Conservation (phyloP, 2,113 vertebrate genomes). For the Phalacrocorax brasilianus region DNA sequence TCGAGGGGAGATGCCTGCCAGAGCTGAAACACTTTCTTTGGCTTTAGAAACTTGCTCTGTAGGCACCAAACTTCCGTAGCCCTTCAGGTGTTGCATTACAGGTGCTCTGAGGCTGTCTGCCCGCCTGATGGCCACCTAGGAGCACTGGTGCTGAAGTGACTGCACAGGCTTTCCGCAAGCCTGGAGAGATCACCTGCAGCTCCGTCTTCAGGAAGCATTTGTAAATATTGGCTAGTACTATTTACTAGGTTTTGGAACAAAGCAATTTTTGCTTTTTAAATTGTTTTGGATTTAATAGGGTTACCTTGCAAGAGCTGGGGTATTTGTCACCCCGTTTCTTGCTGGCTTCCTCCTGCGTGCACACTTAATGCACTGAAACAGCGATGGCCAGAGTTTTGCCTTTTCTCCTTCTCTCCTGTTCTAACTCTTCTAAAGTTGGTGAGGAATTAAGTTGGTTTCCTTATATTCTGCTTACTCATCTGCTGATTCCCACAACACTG, state of each 20-base stretch:
- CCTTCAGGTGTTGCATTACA: neutral
- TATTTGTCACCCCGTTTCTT: neutral
- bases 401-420: neutral
- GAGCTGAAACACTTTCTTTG: neutral
- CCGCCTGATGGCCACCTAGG: constrained; percentile 20
- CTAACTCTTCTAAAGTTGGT: neutral
- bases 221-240: accelerated
- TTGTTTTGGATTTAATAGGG: neutral
- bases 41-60: neutral
- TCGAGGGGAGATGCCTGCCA: neutral
- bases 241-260: neutral
- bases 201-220: neutral
- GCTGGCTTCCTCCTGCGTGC: neutral
- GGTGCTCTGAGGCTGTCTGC: constrained; percentile 18
- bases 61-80: accelerated
- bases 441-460: neutral
- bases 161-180: neutral
- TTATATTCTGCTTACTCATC: neutral
- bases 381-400: neutral
- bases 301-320: neutral
- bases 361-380: neutral
- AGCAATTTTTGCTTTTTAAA: neutral
- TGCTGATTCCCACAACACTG: neutral
- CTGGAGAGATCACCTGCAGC: accelerated
- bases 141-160: neutral